These are phyloP conservation scores for Callospermophilus lateralis DNA, from an alignment of 2,113 vertebrate genomes.

Conservation along the genomic window DNA sequence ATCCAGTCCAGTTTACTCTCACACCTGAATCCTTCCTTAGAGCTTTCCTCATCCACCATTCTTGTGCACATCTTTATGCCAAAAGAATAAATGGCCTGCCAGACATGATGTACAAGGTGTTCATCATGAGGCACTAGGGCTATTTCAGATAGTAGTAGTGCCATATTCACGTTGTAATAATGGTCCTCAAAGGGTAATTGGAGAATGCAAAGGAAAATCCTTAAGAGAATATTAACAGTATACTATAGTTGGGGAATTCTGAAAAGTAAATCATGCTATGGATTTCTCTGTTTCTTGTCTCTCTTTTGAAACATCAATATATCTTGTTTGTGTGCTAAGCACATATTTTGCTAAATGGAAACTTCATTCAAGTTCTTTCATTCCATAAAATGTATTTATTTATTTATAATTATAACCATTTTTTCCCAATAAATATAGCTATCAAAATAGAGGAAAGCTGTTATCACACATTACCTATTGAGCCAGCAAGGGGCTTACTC, in stretches of 20 bases:
- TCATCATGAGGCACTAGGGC: not conserved
- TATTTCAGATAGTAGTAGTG: conserved; percentile 47
- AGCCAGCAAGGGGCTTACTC: not conserved
- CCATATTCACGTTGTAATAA: not conserved
- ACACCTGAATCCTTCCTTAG: not conserved
- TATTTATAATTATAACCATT: not conserved
- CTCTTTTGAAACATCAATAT: not conserved
- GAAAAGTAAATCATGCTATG: not conserved
- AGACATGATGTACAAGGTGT: not conserved
- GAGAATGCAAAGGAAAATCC: conserved; percentile 18
- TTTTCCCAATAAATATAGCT: not conserved
- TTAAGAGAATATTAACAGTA: conserved; percentile 29
- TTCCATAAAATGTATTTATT: not conserved
- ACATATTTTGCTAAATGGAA: not conserved
- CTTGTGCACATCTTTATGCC: not conserved
- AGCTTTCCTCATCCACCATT: not conserved
- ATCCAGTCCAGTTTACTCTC: not conserved
- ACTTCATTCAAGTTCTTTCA: conserved; percentile 38
- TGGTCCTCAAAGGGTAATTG: conserved; percentile 19
- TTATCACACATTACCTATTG: not conserved
- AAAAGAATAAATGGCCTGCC: not conserved
- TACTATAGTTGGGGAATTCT: not conserved
- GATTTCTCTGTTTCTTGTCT: not conserved
- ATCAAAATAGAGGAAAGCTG: not conserved
- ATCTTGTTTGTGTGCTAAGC: not conserved